These are phyloP conservation scores for Calephelis virginiensis DNA, from an alignment of 1,140 invertebrate species.

Conservation along the genomic window DNA sequence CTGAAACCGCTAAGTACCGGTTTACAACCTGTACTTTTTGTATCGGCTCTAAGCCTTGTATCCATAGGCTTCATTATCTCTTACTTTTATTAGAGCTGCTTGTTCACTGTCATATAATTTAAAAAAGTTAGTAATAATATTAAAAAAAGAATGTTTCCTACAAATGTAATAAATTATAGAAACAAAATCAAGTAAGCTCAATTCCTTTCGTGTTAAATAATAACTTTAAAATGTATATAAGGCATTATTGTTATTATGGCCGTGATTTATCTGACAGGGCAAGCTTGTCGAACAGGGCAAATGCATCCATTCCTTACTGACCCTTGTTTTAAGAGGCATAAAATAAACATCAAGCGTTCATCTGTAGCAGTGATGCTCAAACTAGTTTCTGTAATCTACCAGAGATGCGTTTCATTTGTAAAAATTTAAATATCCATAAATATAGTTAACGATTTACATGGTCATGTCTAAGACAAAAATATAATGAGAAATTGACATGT, in stretches of 20 bases:
- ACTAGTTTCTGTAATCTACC: not conserved
- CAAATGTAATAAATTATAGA: not conserved
- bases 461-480: too few species aligned
- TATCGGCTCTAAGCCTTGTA: too few species aligned
- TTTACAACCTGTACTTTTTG: too few species aligned
- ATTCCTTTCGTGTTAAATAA: slow-evolving; percentile 28
- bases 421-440: too few species aligned
- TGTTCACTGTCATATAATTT: too few species aligned
- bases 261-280: slow-evolving; percentile 65
- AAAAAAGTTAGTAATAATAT: slow-evolving; percentile 2
- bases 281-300: slow-evolving; percentile 52
- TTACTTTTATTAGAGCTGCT: too few species aligned
- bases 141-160: not conserved
- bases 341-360: slow-evolving; percentile 57
- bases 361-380: slow-evolving; percentile 18
- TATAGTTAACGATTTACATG: too few species aligned
- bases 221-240: slow-evolving; percentile 45
- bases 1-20: too few species aligned
- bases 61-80: too few species aligned
- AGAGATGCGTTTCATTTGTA: not conserved
- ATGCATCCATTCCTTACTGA: slow-evolving; percentile 56
- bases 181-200: slow-evolving; percentile 26
- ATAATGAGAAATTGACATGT: too few species aligned
- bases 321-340: slow-evolving; percentile 67
- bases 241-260: slow-evolving; percentile 55